phyloP scores from a whole-genome alignment of 2,888 invertebrate species.

The Eristalis tenax region DNA sequence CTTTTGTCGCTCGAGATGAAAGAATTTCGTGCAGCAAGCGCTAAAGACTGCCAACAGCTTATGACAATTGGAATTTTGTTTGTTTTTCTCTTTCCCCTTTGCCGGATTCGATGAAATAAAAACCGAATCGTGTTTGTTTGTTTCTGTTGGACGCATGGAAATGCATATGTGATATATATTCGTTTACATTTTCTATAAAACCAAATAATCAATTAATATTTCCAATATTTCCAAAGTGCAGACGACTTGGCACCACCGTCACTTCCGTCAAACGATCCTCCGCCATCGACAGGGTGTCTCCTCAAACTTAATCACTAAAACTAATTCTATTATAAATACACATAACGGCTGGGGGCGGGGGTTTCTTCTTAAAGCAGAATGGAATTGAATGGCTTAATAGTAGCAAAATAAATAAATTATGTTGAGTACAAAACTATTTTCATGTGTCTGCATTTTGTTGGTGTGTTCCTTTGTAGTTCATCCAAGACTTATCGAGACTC shows the following conservation, averaged over 20 bases:
- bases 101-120: background rate
- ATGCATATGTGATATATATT: background rate
- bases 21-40: background rate
- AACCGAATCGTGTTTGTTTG: background rate
- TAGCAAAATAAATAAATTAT: background rate
- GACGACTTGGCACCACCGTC: background rate
- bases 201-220: background rate
- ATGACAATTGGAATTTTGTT: background rate
- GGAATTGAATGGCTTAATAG: background rate
- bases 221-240: background rate
- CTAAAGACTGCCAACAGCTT: background rate
- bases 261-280: too few relatives aligned
- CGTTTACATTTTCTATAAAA: background rate
- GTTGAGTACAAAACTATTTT: background rate
- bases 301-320: background rate
- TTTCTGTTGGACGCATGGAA: background rate
- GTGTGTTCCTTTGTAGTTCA: background rate
- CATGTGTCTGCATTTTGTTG: too few relatives aligned
- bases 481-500: background rate
- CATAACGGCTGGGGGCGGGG: background rate
- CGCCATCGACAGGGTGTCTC: background rate
- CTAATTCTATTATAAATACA: background rate
- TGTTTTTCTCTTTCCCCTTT: background rate
- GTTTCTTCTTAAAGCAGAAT: background rate
- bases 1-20: background rate